Evolutionary conservation across 2,888 invertebrate species (phyloP), one percentile per base, ranked within the genome.

Genomic region (Hanleya hanleyi): DNA sequence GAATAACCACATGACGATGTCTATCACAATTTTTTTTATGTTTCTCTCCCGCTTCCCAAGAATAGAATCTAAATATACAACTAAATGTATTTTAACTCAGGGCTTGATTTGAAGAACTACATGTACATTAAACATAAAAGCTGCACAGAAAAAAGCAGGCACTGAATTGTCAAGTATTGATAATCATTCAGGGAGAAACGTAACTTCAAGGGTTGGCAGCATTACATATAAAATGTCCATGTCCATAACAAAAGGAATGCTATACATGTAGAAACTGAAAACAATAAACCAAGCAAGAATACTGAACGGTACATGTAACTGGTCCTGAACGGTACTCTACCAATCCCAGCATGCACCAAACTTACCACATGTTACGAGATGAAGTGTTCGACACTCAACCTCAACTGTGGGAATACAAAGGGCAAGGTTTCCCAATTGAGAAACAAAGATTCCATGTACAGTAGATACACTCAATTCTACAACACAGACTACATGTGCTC

Each of bases 351-450:
- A 57, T 57, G 57, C 57, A 22, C 15, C 4, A 41, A 35, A 64
- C 64, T 64, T 37, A 64, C 64, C 64, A 64, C 64, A 64, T 18
- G 64, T 64, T 15, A 64, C 36, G 15, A 64, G 64, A 9, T 64
- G 64, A 37, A 37, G 64, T 15, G 36, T 64, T 5, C 36, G 33
- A 64, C 36, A 64, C 22, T 57, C 57, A 4, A 29, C 57, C 57
- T 57, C 57, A 29, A 15, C 32, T 57, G 57, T 22, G 26, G 57
- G 29, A 2, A 57, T 41, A 41, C n/a, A n/a, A n/a, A n/a, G n/a
- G n/a, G n/a, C n/a, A n/a, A n/a, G n/a, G n/a, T n/a, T n/a, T n/a
- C n/a, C n/a, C n/a, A n/a, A n/a, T n/a, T n/a, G n/a, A n/a, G n/a
- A n/a, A n/a, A n/a, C n/a, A n/a, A n/a, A n/a, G n/a, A n/a, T n/a